phyloP scores from a whole-genome alignment of 2,888 invertebrate species.

The Drosophila greeni region DNA sequence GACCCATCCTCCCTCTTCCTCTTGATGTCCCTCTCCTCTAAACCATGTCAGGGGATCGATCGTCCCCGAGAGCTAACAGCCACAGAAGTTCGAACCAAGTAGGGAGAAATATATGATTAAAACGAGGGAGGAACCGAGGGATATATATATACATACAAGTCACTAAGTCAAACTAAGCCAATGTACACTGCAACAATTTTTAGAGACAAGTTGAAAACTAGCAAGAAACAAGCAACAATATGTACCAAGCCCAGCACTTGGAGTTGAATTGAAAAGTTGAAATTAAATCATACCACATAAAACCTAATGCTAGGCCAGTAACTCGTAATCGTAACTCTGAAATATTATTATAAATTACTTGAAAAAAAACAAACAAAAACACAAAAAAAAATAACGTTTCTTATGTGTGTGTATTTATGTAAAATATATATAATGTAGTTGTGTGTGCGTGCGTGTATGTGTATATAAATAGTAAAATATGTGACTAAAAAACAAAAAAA shows the following conservation, averaged over 20 bases:
- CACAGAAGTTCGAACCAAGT: constrained; percentile 21
- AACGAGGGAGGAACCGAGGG: constrained; percentile 1
- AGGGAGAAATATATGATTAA: neutral
- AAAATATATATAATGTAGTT: constrained; percentile 44
- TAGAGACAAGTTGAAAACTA: constrained; percentile 30
- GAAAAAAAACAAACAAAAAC: constrained; percentile 9
- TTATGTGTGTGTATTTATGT: constrained; percentile 70
- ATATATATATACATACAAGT: constrained; percentile 33
- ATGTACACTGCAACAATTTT: constrained; percentile 50
- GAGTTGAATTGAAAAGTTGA: constrained; percentile 16
- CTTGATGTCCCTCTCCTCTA: constrained; percentile 20
- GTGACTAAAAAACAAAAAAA: constrained; percentile 18
- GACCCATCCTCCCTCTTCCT: constrained; percentile 1
- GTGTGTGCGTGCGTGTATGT: constrained; percentile 59
- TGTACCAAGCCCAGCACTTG: constrained; percentile 7
- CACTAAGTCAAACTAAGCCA: constrained; percentile 45
- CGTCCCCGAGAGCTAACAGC: constrained; percentile 4
- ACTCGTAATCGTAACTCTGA: constrained; percentile 22
- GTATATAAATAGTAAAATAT: constrained; percentile 41
- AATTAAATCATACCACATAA: constrained; percentile 11
- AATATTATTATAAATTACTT: constrained; percentile 27
- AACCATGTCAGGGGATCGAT: constrained; percentile 1
- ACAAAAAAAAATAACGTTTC: constrained; percentile 47
- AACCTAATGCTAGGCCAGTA: constrained; percentile 16
- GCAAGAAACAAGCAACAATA: constrained; percentile 8